These are phyloP conservation scores for Pseudorhombus dupliciocellatus DNA, from an alignment of 2,113 vertebrate species.

Conservation along the genomic window DNA sequence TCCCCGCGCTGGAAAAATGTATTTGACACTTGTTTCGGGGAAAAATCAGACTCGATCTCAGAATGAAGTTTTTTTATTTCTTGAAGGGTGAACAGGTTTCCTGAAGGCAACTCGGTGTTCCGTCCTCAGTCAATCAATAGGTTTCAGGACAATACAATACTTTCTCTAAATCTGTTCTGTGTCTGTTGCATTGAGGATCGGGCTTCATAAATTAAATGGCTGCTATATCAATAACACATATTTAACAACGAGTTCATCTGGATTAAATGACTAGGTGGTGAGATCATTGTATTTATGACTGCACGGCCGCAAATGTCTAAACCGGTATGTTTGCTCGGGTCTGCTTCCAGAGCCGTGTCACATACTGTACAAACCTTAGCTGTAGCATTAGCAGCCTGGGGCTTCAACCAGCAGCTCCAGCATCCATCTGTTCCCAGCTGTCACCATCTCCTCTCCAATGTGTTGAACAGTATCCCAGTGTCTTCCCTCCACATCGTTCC, in stretches of 20 bases:
- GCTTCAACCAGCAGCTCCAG: neutral
- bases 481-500: neutral
- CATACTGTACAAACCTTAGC: neutral
- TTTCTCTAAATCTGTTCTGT: slow-evolving; percentile 11
- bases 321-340: too few species aligned
- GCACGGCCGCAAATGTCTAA: too few species aligned
- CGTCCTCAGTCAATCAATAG: neutral
- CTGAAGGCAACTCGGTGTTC: slow-evolving; percentile 4
- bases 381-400: neutral
- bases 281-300: too few species aligned
- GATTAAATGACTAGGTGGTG: too few species aligned
- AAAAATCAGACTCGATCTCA: slow-evolving; percentile 30
- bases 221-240: neutral
- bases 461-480: neutral
- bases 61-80: slow-evolving; percentile 16
- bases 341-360: neutral
- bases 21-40: slow-evolving; percentile 43
- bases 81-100: neutral
- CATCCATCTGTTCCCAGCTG: neutral
- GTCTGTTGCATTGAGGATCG: neutral
- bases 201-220: too few species aligned
- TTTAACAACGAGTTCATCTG: slow-evolving; percentile 7
- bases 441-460: neutral
- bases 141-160: slow-evolving; percentile 15
- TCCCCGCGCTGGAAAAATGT: slow-evolving; percentile 19